These are phyloP conservation scores for Coleophora flavipennella DNA, from an alignment of 2,888 invertebrate species.

Conservation along the genomic window DNA sequence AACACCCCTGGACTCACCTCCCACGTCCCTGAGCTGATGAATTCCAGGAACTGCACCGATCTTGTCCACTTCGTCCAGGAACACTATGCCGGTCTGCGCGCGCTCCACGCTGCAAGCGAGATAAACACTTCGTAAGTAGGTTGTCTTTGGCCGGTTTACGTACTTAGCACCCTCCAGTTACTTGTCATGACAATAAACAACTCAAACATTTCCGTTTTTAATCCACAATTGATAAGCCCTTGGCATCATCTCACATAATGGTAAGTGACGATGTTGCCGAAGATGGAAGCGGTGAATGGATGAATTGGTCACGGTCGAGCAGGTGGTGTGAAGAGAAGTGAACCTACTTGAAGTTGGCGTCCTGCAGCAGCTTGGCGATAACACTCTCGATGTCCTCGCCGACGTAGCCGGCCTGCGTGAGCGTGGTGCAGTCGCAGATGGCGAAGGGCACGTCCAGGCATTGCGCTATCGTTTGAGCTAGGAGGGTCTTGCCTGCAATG, in stretches of 20 bases:
- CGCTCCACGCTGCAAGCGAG: conserved; percentile 83
- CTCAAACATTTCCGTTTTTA: too few species aligned
- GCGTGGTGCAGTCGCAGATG: conserved; percentile 97
- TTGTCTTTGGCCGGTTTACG: neutral
- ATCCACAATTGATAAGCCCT: too few species aligned
- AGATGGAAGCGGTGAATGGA: too few species aligned
- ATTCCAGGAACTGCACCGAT: conserved; percentile 97
- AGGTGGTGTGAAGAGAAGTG: too few species aligned
- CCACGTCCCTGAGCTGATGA: conserved; percentile 94
- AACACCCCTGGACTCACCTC: conserved; percentile 72
- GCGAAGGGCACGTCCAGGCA: conserved; percentile 99
- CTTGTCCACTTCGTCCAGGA: conserved; percentile 99
- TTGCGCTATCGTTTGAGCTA: conserved; percentile 97
- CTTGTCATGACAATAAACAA: too few species aligned
- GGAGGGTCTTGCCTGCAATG: conserved; percentile 89
- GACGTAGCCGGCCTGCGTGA: conserved; percentile 97
- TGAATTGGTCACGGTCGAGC: too few species aligned
- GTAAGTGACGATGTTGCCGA: too few species aligned
- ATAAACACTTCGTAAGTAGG: conserved; percentile 10
- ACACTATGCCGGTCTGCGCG: conserved; percentile 98
- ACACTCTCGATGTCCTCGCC: conserved; percentile 99
- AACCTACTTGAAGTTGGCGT: conserved; percentile 91
- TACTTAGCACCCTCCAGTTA: too few species aligned
- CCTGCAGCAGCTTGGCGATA: conserved; percentile 95
- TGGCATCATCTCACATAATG: too few species aligned